Evolutionary conservation across 2,797 vertebrate genomes (phyloP), one percentile per base, ranked within the genome.

Genomic region (Danio choprae): DNA sequence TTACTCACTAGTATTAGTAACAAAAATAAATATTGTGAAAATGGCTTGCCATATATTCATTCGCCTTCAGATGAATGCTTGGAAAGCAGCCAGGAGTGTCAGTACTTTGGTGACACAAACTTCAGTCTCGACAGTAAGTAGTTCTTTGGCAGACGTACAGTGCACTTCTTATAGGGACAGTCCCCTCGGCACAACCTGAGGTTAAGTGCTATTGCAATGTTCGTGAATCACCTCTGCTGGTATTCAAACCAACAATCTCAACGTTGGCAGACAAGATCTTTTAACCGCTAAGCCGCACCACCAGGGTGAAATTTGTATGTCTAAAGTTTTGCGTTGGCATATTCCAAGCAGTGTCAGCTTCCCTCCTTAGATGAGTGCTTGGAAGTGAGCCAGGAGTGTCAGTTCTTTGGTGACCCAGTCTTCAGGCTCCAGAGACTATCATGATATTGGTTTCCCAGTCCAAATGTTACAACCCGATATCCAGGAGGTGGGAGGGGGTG

Each of bases 381-480:
- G 78, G 60, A 80, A 58, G 48, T 15, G 1, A 3, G 46, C 77
- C 59, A 69, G 55, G 41, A 62, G 55, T 56, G 64, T 63, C 56
- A 50, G 59, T 71, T 63, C 60, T 50, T 70, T 74, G 55, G 56
- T 74, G 81, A 80, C 77, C 56, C 56, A 71, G 68, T 82, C 68
- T 55, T 36, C 50, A 80, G 64, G 70, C 82, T 76, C 77, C 46
- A 22, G 70, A 78, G 77, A 79, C 77, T 70, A 58, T 75, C 72
- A 69, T 58, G 55, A 83, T 74, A 81, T 69, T 55, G 64, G 63
- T 79, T 69, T 63, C 76, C 29, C 71, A 74, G 59, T 72, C 74
- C 65, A 80, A 76, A 65, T 67, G 77, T 76, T 72, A 70, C 67
- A 71, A 72, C 72, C 82, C 65, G 77, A 76, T 80, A 80, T 80